phyloP scores from a whole-genome alignment of 2,797 vertebrate genomes.

The Notolabrus celidotus region DNA sequence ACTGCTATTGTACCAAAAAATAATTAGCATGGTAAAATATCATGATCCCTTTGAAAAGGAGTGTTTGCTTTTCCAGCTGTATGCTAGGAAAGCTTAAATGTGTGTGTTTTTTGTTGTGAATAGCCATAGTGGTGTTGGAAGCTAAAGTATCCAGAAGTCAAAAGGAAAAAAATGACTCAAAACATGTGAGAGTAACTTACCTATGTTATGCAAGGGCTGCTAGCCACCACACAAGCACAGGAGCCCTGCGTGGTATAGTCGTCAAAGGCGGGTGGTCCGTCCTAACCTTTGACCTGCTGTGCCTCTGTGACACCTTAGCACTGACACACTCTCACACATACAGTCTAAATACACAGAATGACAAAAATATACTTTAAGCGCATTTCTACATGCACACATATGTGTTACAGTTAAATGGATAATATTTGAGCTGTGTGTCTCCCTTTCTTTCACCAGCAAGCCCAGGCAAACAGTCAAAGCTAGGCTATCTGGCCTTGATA shows the following conservation, averaged over 20 bases:
- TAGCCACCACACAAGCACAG: constrained; percentile 16
- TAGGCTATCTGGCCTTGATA: constrained; percentile 79
- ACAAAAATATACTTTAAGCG: neutral
- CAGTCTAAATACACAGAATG: neutral
- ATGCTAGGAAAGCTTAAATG: neutral
- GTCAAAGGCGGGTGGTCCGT: constrained; percentile 44
- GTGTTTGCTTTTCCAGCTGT: constrained; percentile 6
- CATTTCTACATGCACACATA: neutral
- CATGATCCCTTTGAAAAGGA: neutral
- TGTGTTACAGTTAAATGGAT: constrained; percentile 28
- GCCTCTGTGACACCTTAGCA: constrained; percentile 10
- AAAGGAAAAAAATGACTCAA: constrained; percentile 17
- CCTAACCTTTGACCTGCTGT: constrained; percentile 64
- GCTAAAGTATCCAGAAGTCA: neutral
- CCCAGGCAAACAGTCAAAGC: constrained; percentile 54
- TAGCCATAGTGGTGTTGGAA: neutral
- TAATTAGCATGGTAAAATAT: constrained; percentile 19
- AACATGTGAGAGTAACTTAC: constrained; percentile 35
- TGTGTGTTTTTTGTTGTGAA: no score
- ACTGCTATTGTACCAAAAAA: constrained; percentile 28
- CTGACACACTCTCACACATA: constrained; percentile 8
- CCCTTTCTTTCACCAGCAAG: constrained; percentile 37
- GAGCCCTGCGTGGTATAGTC: constrained; percentile 58
- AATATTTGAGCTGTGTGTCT: constrained; percentile 37
- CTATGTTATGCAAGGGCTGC: constrained; percentile 34